Evolutionary conservation across 2,888 invertebrate genomes (phyloP).

Genomic region (Melanophora roralis): DNA sequence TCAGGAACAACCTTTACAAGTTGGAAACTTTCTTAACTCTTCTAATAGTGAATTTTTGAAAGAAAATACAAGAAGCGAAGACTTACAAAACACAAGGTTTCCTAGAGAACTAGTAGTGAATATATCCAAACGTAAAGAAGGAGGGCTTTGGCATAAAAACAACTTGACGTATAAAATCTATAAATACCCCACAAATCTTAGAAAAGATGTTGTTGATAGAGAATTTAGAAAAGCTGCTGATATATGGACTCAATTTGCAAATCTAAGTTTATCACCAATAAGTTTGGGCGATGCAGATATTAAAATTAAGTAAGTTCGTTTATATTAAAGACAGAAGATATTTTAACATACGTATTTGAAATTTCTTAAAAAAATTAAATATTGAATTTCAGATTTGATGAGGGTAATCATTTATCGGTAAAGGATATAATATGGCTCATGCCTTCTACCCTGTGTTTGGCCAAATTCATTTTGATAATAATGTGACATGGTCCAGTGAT

Average conservation of each 20-base stretch:
- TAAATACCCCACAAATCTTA: conserved; percentile 88
- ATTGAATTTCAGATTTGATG: conserved; percentile 82
- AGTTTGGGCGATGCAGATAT: conserved; percentile 87
- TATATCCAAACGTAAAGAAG: conserved; percentile 94
- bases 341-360: too few relatives aligned
- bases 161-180: conserved; percentile 92
- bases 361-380: too few relatives aligned
- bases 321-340: too few relatives aligned
- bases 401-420: conserved; percentile 95
- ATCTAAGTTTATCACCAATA: conserved; percentile 87
- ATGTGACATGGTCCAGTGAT: too few relatives aligned
- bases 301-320: conserved; percentile 81
- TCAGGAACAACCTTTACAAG: too few relatives aligned
- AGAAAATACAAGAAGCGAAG: too few relatives aligned
- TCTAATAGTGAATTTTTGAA: too few relatives aligned
- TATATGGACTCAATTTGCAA: conserved; percentile 92
- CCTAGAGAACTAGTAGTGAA: too few relatives aligned
- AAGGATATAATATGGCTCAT: conserved; percentile 94
- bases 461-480: too few relatives aligned
- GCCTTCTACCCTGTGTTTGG: too few relatives aligned
- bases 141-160: conserved; percentile 95
- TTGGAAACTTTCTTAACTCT: too few relatives aligned
- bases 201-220: conserved; percentile 84
- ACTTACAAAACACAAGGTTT: too few relatives aligned
- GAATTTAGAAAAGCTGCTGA: conserved; percentile 90